These are phyloP conservation scores for Colletes gigas DNA, from an alignment of 1,140 invertebrate species.

Conservation along the genomic window DNA sequence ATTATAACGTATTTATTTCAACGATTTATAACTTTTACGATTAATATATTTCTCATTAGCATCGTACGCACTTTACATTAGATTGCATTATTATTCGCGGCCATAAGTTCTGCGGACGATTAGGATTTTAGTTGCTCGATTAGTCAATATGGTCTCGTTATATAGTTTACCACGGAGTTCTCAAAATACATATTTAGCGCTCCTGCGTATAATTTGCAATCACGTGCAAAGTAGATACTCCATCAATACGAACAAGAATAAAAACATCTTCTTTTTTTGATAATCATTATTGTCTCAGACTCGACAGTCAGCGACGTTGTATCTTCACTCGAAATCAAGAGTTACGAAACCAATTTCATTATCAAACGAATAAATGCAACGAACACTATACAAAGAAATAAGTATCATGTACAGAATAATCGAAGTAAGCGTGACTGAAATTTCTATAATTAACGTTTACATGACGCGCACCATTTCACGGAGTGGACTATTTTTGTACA, in stretches of 20 bases:
- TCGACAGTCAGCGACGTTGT: not conserved
- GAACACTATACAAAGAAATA: constrained; percentile 38
- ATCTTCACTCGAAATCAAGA: not conserved
- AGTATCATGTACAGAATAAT: constrained; percentile 17
- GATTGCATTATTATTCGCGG: constrained; percentile 49
- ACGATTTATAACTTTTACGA: constrained; percentile 45
- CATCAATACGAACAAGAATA: not conserved
- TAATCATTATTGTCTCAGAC: not conserved
- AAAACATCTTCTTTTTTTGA: too few species aligned
- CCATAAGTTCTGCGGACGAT: constrained; percentile 13
- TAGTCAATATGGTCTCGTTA: not conserved
- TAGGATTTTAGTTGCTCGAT: not conserved
- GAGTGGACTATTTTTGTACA: constrained; percentile 23
- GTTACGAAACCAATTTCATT: constrained; percentile 39
- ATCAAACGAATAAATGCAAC: constrained; percentile 46
- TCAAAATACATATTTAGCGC: too few species aligned
- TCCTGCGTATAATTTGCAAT: not conserved
- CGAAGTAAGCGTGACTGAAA: constrained; percentile 41
- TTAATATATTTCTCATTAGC: constrained; percentile 52
- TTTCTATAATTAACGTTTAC: constrained; percentile 27
- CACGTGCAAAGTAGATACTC: not conserved
- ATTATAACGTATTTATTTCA: constrained; percentile 46
- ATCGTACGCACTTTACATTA: constrained; percentile 53
- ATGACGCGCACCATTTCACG: constrained; percentile 5
- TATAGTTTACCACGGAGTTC: not conserved